These are phyloP conservation scores for Corapipo altera DNA, from an alignment of 2,113 vertebrate genomes.

Conservation along the genomic window DNA sequence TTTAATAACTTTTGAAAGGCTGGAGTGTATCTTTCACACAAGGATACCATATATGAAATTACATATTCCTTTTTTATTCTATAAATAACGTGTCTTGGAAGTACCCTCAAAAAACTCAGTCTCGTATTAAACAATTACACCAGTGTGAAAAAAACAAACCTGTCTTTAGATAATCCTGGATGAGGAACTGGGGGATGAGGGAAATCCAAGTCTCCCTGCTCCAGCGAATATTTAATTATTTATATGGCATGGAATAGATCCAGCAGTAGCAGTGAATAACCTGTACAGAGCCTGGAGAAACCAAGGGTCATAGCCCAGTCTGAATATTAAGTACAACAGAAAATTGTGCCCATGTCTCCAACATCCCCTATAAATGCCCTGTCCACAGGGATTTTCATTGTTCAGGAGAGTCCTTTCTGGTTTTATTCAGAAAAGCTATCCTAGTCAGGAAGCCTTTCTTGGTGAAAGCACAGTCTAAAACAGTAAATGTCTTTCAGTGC, in stretches of 20 bases:
- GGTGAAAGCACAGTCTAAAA: background rate
- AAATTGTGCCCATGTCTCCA: background rate
- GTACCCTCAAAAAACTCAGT: background rate
- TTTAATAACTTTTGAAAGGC: constrained; percentile 38
- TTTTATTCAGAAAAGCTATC: constrained; percentile 10
- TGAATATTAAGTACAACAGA: constrained; percentile 23
- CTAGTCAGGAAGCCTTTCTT: background rate
- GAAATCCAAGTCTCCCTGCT: background rate
- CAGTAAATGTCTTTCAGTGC: background rate
- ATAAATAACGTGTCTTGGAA: constrained; percentile 39
- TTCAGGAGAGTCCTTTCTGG: constrained; percentile 28
- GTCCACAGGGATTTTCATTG: constrained; percentile 19
- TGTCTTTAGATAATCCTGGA: background rate
- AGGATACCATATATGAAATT: background rate
- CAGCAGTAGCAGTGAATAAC: background rate
- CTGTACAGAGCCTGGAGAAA: background rate
- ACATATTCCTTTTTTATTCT: background rate
- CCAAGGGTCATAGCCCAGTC: background rate
- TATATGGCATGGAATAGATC: background rate
- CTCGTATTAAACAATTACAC: constrained; percentile 18
- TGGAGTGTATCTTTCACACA: constrained; percentile 19
- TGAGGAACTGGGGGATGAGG: background rate
- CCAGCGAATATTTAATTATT: constrained; percentile 41
- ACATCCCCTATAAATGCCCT: background rate
- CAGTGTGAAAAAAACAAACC: background rate